phyloP scores from a whole-genome alignment of 2,888 invertebrate genomes.

The Drosophila kanekoi region DNA sequence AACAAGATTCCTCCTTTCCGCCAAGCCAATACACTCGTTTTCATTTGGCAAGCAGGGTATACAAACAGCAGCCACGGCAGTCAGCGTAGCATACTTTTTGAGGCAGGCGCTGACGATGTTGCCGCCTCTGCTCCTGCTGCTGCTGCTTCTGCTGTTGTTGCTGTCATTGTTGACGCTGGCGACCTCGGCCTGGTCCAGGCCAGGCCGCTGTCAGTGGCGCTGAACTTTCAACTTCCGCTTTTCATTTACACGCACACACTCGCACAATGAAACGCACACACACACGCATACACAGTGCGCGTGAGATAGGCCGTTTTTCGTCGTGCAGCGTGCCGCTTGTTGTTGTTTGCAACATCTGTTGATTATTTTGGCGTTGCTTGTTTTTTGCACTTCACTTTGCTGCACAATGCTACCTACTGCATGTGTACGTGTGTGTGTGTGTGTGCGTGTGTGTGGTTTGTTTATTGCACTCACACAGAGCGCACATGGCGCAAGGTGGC shows the following conservation, averaged over 20 bases:
- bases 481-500: constrained; percentile 51
- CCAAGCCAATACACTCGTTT: not conserved
- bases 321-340: constrained; percentile 43
- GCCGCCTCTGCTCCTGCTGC: constrained; percentile 19
- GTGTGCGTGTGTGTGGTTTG: constrained; percentile 51
- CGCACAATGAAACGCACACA: not conserved
- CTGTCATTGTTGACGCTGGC: constrained; percentile 74
- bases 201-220: constrained; percentile 66
- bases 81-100: constrained; percentile 69
- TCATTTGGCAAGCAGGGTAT: not conserved
- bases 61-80: constrained; percentile 3
- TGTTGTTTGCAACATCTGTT: constrained; percentile 74
- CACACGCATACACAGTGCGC: constrained; percentile 1
- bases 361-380: constrained; percentile 72
- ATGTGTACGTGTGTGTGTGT: constrained; percentile 19
- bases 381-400: constrained; percentile 58
- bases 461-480: constrained; percentile 66
- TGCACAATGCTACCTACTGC: constrained; percentile 45
- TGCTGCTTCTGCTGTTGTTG: constrained; percentile 37
- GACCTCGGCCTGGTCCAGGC: constrained; percentile 51
- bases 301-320: constrained; percentile 50
- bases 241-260: constrained; percentile 66
- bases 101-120: constrained; percentile 29
- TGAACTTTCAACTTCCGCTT: constrained; percentile 79
- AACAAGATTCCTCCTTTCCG: too few species aligned